Evolutionary conservation across 2,888 invertebrate species (phyloP).

Genomic region (Mimumesa dahlbomi): DNA sequence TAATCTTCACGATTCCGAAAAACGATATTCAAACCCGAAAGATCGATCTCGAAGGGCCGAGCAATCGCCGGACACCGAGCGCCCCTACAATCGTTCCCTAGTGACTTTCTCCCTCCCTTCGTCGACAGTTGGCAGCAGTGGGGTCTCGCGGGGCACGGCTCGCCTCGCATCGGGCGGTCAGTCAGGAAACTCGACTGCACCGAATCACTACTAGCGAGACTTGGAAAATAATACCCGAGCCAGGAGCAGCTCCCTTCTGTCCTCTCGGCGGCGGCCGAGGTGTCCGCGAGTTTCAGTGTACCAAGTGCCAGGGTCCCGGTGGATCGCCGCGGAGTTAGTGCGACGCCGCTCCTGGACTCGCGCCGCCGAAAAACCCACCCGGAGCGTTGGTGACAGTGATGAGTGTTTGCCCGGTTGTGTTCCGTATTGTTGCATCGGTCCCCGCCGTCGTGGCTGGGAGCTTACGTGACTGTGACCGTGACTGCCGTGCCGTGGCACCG

Average conservation of each 20-base stretch:
- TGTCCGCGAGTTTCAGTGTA: no score
- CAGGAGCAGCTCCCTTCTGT: constrained; percentile 19
- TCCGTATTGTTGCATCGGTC: constrained; percentile 12
- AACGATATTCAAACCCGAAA: no score
- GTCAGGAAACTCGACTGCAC: constrained; percentile 77
- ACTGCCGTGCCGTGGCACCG: constrained; percentile 46
- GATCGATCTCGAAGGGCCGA: no score
- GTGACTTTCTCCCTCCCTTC: no score
- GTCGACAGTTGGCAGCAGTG: constrained; percentile 70
- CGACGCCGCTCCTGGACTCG: neutral
- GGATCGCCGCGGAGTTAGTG: constrained; percentile 4
- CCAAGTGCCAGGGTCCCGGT: constrained; percentile 22
- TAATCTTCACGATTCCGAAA: no score
- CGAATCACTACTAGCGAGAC: constrained; percentile 69
- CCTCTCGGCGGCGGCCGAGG: constrained; percentile 23
- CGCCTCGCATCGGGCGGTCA: constrained; percentile 70
- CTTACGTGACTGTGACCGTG: constrained; percentile 64
- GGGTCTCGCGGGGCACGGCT: constrained; percentile 73
- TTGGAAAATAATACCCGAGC: constrained; percentile 41
- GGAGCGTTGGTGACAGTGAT: constrained; percentile 59
- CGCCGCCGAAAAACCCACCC: neutral
- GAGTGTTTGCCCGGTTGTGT: constrained; percentile 55
- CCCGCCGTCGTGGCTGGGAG: constrained; percentile 35
- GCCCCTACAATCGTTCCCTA: neutral
- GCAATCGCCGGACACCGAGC: no score